Evolutionary conservation across 1,140 invertebrate genomes (phyloP), one percentile per base, ranked within the genome.

Genomic region (Magallana angulata): DNA sequence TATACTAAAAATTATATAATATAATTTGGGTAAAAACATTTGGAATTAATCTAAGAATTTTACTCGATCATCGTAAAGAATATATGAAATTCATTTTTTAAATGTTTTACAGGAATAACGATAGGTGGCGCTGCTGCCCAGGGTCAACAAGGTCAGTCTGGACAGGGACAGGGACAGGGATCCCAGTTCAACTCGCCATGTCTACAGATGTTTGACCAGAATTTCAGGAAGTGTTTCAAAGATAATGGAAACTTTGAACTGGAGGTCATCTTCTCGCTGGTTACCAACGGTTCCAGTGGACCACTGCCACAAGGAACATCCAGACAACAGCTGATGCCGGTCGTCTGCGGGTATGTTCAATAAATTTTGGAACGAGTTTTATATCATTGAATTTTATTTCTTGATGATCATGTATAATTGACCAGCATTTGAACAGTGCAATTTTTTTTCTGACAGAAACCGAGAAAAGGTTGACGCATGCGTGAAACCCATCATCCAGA

Each of bases 211-310:
- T 89, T 89, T 57, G 88, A 89, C 57, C 60, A 85, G 82, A 18
- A 12, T n/a, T 89, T 89, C 85, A 58, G 88, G 24, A 36, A 89
- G 58, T 89, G 88, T 62, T 89, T 89, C 30, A 80, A 85, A 56
- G 84, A 59, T 57, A 89, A 87, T 60, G 88, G 88, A 68, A 86
- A 86, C 12, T 89, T 89, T 48, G 48, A 85, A 57, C 59, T 89
- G 11, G 88, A 89, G 24, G 59, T 82, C 14, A 85, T 89, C n/a
- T 89, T 89, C 60, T 89, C 88, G 7, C 7, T 89, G 1, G 83
- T 89, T 8, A 89, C 88, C 36, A 89, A 89, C 57, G 88, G 88
- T 16, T 82, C 88, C 2, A 89, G 88, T 71, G 88, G 88, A 57
- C 88, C 88, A 2, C 76, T 89, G 24, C 88, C 88, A 60, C 83